These are phyloP conservation scores for Diacarnus erythraeanus DNA, from an alignment of 37 sponge, comb jelly and placozoan genomes.

Conservation along the genomic window DNA sequence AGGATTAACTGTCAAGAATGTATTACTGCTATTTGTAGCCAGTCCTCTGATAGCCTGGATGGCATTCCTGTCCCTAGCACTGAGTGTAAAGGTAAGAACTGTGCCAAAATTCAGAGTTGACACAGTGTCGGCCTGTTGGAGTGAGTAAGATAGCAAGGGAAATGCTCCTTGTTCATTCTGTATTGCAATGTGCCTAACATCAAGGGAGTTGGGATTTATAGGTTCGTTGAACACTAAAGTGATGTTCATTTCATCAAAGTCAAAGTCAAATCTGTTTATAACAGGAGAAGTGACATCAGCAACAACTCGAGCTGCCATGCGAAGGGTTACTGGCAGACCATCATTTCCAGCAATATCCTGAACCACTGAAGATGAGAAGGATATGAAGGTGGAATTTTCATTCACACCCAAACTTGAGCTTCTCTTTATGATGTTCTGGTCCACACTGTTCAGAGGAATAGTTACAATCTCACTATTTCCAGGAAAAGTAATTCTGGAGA, in stretches of 20 bases:
- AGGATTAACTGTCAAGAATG: slow-evolving; percentile 78
- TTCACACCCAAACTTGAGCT: slow-evolving; percentile 43
- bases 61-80: slow-evolving; percentile 40
- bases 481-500: slow-evolving; percentile 27
- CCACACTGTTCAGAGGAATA: slow-evolving; percentile 39
- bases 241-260: slow-evolving; percentile 63
- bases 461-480: slow-evolving; percentile 25
- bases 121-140: slow-evolving; percentile 23
- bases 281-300: slow-evolving; percentile 65
- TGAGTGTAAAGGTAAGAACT: slow-evolving; percentile 51
- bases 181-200: slow-evolving; percentile 71
- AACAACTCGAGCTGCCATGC: slow-evolving; percentile 25
- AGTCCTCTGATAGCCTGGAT: slow-evolving; percentile 58
- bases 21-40: slow-evolving; percentile 49
- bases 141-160: slow-evolving; percentile 45
- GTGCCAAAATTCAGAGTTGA: slow-evolving; percentile 51
- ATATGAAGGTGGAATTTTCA: slow-evolving; percentile 51
- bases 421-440: slow-evolving; percentile 71
- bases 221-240: slow-evolving; percentile 82
- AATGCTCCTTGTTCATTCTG: slow-evolving; percentile 63
- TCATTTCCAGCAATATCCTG: slow-evolving; percentile 81
- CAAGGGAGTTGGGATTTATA: slow-evolving; percentile 54
- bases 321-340: slow-evolving; percentile 7
- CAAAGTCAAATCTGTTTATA: slow-evolving; percentile 47
- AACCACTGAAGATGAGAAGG: slow-evolving; percentile 50